Evolutionary conservation across 2,888 invertebrate genomes (phyloP).

Genomic region (Harmothoe impar): DNA sequence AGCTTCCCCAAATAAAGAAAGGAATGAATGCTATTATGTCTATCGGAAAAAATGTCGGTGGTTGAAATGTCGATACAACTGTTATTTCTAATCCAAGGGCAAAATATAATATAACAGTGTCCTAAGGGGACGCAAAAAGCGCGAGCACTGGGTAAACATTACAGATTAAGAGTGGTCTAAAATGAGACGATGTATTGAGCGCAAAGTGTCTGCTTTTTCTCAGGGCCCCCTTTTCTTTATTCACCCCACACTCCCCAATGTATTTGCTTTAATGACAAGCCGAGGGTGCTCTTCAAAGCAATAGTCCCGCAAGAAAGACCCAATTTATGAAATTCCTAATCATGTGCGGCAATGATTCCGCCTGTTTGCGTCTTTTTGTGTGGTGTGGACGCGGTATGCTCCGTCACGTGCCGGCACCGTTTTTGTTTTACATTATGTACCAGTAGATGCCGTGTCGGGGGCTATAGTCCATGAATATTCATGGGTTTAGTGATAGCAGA

Average conservation of each 20-base stretch:
- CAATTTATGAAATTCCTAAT: constrained; percentile 28
- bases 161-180: not conserved
- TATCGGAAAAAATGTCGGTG: too few relatives aligned
- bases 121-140: too few relatives aligned
- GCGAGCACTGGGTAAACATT: too few relatives aligned
- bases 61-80: too few relatives aligned
- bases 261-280: constrained; percentile 25
- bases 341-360: not conserved
- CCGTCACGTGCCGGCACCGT: not conserved
- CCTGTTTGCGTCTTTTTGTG: not conserved
- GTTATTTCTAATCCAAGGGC: too few relatives aligned
- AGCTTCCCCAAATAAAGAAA: too few relatives aligned
- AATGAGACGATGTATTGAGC: not conserved
- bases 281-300: constrained; percentile 12
- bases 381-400: not conserved
- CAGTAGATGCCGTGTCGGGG: not conserved
- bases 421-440: not conserved
- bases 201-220: not conserved
- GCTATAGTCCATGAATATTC: constrained; percentile 22
- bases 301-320: not conserved
- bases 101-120: too few relatives aligned
- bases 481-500: not conserved
- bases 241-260: not conserved
- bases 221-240: not conserved
- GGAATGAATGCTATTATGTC: too few relatives aligned